Evolutionary conservation across 2,888 invertebrate genomes (phyloP).

Genomic region (Melanophora roralis): DNA sequence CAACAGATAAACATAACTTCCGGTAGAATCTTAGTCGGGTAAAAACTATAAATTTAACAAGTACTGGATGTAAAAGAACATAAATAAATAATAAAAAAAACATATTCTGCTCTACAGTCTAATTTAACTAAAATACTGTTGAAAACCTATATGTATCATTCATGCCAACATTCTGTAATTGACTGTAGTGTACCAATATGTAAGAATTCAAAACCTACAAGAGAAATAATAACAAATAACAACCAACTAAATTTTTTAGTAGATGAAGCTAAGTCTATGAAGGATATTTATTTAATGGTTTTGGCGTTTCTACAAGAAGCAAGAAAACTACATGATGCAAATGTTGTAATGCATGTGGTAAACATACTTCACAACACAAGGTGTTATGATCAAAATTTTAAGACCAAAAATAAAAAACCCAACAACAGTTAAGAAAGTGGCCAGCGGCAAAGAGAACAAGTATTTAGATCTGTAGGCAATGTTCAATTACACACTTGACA

Average conservation of each 20-base stretch:
- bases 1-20: no score
- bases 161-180: neutral
- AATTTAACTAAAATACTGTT: no score
- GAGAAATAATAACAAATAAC: neutral
- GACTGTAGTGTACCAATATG: neutral
- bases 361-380: conserved; percentile 62
- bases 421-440: conserved; percentile 2
- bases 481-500: neutral
- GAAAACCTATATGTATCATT: no score
- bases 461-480: conserved; percentile 4
- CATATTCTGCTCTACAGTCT: no score
- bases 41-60: no score
- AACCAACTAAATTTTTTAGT: neutral
- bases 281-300: conserved; percentile 38
- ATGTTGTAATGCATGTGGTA: conserved; percentile 64
- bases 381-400: conserved; percentile 52
- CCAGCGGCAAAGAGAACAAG: neutral
- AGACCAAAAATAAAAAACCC: neutral
- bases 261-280: neutral
- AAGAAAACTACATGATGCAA: conserved; percentile 55
- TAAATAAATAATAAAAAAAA: no score
- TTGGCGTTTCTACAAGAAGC: conserved; percentile 53
- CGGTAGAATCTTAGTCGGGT: no score
- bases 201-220: no score
- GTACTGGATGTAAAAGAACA: no score